A percentile compares a stretch with the other conserved stretches of the same genome.
Evolutionary conservation across 2,888 invertebrate species (phyloP).

Genomic region (Odontomyia ornata): DNA sequence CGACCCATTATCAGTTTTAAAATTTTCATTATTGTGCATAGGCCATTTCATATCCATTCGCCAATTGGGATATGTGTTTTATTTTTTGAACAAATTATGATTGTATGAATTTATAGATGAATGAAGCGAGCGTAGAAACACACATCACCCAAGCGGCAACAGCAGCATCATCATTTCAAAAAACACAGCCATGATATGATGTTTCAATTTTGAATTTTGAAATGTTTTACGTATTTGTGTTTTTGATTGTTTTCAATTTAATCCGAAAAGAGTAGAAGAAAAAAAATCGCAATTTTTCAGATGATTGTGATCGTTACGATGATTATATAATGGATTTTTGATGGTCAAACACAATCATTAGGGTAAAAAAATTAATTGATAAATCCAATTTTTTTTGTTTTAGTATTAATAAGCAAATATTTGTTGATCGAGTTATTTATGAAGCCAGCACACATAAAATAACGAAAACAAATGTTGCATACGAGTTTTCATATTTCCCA

Average conservation of each 20-base stretch:
- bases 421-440: constrained; percentile 21
- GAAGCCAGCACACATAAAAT: constrained; percentile 19
- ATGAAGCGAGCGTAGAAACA: constrained; percentile 27
- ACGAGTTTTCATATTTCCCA: constrained; percentile 1
- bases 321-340: constrained; percentile 20
- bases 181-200: constrained; percentile 11
- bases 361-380: not conserved
- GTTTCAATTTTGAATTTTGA: constrained; percentile 26
- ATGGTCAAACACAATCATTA: not conserved
- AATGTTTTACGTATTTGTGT: not conserved
- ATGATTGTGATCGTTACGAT: constrained; percentile 7
- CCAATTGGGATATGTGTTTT: not conserved
- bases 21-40: not conserved
- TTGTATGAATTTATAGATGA: not conserved
- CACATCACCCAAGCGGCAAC: constrained; percentile 14
- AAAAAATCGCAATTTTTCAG: constrained; percentile 19
- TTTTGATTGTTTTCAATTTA: not conserved
- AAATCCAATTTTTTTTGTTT: not conserved
- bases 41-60: not conserved
- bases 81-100: not conserved
- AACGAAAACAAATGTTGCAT: constrained; percentile 5
- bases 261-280: constrained; percentile 2
- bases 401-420: not conserved
- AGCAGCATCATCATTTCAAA: constrained; percentile 13
- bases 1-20: not conserved